phyloP scores from a whole-genome alignment of 1,140 invertebrate species.

The Drosophila pseudoobscura region DNA sequence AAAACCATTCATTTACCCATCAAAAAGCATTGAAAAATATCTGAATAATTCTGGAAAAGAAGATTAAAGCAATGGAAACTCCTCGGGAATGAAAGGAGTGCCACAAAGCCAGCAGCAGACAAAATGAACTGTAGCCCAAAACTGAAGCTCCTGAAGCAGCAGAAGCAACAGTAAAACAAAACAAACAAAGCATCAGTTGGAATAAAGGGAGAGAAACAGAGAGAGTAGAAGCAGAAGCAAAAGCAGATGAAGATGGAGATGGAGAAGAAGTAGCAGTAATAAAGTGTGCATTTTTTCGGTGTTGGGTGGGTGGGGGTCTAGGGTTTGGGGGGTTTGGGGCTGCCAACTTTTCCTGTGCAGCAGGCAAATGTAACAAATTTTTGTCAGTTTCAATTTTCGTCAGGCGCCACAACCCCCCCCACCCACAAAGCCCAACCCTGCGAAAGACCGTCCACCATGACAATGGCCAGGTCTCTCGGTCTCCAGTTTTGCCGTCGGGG shows the following conservation, averaged over 20 bases:
- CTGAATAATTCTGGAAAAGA: conserved; percentile 33
- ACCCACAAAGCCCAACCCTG: background rate
- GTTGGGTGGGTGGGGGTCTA: background rate
- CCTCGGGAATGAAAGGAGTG: conserved; percentile 21
- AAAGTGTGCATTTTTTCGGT: conserved; percentile 55
- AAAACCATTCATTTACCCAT: background rate
- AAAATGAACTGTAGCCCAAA: conserved; percentile 71
- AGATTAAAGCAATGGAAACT: conserved; percentile 20
- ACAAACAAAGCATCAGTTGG: conserved; percentile 62
- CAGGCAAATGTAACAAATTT: conserved; percentile 80
- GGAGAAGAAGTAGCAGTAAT: conserved; percentile 59
- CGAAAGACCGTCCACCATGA: conserved; percentile 47
- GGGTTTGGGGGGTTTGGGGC: background rate
- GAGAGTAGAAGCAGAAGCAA: conserved; percentile 12
- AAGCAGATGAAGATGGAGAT: conserved; percentile 17
- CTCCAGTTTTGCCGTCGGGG: conserved; percentile 73
- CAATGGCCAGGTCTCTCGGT: conserved; percentile 60
- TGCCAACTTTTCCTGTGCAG: conserved; percentile 67
- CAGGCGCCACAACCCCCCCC: conserved; percentile 37
- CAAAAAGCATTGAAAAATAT: background rate
- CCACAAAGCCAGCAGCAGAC: conserved; percentile 61
- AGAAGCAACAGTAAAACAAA: conserved; percentile 66
- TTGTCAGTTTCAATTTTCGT: conserved; percentile 82
- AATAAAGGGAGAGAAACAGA: conserved; percentile 45
- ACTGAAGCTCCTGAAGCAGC: conserved; percentile 55